Percentiles rank a stretch among this genome's conserved stretches.
Conservation (phyloP, 1,140 invertebrate genomes). For the Drosophila simulans region DNA sequence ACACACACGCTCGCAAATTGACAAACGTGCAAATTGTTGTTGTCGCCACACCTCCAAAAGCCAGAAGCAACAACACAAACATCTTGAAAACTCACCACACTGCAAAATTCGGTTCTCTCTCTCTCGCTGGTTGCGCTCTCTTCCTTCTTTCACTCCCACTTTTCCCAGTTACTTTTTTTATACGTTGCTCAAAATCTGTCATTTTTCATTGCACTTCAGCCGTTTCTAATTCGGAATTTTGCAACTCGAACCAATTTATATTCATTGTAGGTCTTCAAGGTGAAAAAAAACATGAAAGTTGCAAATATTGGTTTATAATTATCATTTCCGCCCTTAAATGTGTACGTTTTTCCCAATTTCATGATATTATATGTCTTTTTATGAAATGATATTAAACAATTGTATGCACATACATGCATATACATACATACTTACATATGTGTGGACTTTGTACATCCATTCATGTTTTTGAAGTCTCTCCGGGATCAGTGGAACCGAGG, state of each 20-base stretch:
- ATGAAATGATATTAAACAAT: too few relatives aligned
- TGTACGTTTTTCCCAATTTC: not conserved
- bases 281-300: not conserved
- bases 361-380: too few relatives aligned
- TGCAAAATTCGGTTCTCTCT: slow-evolving; percentile 9
- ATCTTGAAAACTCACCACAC: slow-evolving; percentile 49
- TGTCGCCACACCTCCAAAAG: slow-evolving; percentile 68
- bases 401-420: too few relatives aligned
- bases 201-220: not conserved
- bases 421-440: not conserved
- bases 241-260: not conserved
- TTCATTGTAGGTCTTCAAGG: not conserved
- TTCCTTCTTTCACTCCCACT: not conserved
- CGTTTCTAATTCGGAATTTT: not conserved
- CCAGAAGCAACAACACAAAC: slow-evolving; percentile 4
- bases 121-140: not conserved
- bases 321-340: not conserved
- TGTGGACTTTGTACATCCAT: slow-evolving; percentile 5
- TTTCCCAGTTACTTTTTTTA: not conserved
- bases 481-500: slow-evolving; percentile 28
- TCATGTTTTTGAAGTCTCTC: slow-evolving; percentile 6
- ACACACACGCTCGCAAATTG: not conserved
- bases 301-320: not conserved
- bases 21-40: slow-evolving; percentile 24
- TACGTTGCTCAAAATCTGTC: not conserved